Conservation (phyloP, 2,888 invertebrate species). For the Sympetrum striolatum region DNA sequence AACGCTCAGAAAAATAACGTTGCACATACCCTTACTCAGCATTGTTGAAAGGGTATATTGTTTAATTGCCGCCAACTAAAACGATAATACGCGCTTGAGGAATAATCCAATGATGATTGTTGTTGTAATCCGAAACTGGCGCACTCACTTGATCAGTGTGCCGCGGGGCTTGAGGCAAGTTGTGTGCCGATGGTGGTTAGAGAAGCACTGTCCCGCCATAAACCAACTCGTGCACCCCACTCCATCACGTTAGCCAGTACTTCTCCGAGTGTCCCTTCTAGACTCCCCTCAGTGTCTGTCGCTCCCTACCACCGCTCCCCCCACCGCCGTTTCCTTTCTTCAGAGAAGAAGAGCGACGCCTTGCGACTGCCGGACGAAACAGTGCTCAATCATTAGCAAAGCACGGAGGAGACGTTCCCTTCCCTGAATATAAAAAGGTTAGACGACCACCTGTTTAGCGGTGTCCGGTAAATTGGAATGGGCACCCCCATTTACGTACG, state of each 20-base stretch:
- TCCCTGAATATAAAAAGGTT: not conserved
- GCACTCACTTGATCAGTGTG: too few relatives aligned
- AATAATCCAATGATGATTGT: too few relatives aligned
- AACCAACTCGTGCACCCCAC: not conserved
- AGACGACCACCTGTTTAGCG: conserved; percentile 29
- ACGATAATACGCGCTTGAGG: too few relatives aligned
- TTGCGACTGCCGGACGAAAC: not conserved
- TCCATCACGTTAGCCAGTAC: not conserved
- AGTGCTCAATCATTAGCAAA: conserved; percentile 4
- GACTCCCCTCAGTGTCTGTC: not conserved
- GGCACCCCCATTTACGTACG: too few relatives aligned
- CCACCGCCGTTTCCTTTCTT: not conserved
- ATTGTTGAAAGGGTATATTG: too few relatives aligned
- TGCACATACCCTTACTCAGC: too few relatives aligned
- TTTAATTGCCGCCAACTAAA: too few relatives aligned
- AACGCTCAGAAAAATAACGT: too few relatives aligned
- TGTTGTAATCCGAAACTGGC: too few relatives aligned
- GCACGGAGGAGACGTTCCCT: conserved; percentile 4
- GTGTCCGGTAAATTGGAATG: not conserved
- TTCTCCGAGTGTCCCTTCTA: not conserved
- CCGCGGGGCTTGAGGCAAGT: too few relatives aligned
- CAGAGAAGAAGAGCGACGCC: not conserved
- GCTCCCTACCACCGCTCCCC: not conserved
- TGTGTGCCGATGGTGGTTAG: not conserved
- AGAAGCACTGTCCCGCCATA: not conserved